A percentile compares a stretch with the other conserved stretches of the same genome.
Evolutionary conservation across 2,888 invertebrate species (phyloP).

Genomic region (Gastracanthus pulcherrimus): DNA sequence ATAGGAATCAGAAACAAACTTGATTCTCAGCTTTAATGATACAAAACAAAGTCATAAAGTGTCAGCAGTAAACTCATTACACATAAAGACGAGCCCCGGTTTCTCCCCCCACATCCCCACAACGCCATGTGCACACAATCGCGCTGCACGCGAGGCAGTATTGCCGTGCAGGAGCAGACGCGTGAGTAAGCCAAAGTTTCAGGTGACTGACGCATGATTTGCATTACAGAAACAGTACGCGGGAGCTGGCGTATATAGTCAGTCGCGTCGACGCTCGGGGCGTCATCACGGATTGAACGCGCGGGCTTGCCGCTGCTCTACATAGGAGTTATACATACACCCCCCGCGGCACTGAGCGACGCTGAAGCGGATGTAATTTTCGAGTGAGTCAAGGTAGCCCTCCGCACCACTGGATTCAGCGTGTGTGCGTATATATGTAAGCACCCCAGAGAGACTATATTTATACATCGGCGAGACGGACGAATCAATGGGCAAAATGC

Average conservation of each 20-base stretch:
- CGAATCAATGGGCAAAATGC: constrained; percentile 47
- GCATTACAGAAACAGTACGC: constrained; percentile 42
- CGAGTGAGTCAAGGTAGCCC: constrained; percentile 7
- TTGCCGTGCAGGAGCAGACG: no score
- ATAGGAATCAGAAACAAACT: neutral
- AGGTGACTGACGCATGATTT: constrained; percentile 48
- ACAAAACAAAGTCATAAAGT: neutral
- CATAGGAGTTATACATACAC: neutral
- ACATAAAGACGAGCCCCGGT: neutral
- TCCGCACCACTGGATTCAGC: neutral
- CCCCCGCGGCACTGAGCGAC: neutral
- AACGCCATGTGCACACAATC: neutral
- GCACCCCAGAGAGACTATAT: neutral
- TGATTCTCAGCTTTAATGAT: no score
- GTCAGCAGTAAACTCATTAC: neutral
- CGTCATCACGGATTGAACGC: constrained; percentile 59
- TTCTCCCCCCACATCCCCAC: no score
- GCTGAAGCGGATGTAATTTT: constrained; percentile 64
- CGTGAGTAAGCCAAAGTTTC: constrained; percentile 23
- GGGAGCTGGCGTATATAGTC: neutral
- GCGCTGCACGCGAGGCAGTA: no score
- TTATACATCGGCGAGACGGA: neutral
- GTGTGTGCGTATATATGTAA: neutral
- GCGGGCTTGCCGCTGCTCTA: constrained; percentile 48
- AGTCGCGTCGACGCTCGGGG: neutral